A percentile compares a stretch with the other conserved stretches of the same genome.
Evolutionary conservation across 92 coral and sea anemone genomes (phyloP).

Genomic region (Bergia puertoricense): DNA sequence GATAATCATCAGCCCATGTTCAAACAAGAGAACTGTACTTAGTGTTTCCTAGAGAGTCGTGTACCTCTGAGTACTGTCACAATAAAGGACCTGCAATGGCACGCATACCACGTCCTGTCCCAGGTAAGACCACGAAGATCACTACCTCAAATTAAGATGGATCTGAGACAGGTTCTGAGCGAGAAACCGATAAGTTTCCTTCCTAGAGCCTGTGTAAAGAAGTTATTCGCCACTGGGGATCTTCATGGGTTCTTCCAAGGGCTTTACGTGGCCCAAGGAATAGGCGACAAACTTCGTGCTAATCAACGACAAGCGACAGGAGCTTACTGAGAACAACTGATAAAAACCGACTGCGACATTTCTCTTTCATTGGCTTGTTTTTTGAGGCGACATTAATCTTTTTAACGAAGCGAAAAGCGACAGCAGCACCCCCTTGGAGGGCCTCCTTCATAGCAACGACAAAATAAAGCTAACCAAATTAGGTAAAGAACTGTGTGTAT

Average conservation of each 20-base stretch:
- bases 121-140: neutral
- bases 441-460: slow-evolving; percentile 24
- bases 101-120: neutral
- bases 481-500: slow-evolving; percentile 42
- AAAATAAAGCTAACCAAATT: slow-evolving; percentile 40
- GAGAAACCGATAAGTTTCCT: slow-evolving; percentile 48
- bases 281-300: no score
- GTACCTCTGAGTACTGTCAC: neutral
- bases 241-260: no score
- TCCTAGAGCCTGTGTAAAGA: slow-evolving; percentile 52
- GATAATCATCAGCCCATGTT: no score
- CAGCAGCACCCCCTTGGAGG: no score
- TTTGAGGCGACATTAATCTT: no score
- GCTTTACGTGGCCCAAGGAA: no score
- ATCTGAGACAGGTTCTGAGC: slow-evolving; percentile 25
- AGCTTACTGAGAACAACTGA: no score
- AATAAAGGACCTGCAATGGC: neutral
- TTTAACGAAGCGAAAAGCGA: no score
- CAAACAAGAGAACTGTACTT: neutral
- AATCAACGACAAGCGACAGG: no score
- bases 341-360: no score
- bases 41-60: neutral
- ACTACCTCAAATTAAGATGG: neutral
- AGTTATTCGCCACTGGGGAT: slow-evolving; percentile 43
- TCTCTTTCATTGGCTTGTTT: no score